These are phyloP conservation scores for Phengaris arion DNA, from an alignment of 2,888 invertebrate genomes.

Conservation along the genomic window DNA sequence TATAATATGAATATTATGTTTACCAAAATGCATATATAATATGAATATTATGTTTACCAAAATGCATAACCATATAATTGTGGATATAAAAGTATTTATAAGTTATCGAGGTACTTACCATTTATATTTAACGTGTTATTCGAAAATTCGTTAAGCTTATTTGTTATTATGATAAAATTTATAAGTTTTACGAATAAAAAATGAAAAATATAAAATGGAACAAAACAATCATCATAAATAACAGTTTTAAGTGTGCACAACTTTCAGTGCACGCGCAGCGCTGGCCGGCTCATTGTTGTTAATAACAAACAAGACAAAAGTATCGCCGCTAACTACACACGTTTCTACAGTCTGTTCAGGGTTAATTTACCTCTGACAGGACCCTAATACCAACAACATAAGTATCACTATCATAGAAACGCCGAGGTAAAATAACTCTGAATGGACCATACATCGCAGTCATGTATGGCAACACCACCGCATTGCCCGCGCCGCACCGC, in stretches of 20 bases:
- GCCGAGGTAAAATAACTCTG: background rate
- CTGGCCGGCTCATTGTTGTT: slow-evolving; percentile 61
- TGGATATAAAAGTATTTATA: no score
- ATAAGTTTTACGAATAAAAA: no score
- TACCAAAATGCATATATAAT: no score
- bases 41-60: no score
- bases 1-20: no score
- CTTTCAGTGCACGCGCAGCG: slow-evolving; percentile 46
- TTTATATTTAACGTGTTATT: no score
- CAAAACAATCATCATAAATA: background rate
- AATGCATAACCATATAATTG: no score
- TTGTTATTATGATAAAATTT: no score
- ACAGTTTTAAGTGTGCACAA: slow-evolving; percentile 36
- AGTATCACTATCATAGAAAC: background rate
- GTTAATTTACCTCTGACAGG: slow-evolving; percentile 12
- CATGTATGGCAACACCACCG: slow-evolving; percentile 13
- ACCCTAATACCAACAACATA: no score
- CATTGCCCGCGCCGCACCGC: background rate
- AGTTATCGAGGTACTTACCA: no score
- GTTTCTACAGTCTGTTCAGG: slow-evolving; percentile 46
- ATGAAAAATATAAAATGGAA: background rate
- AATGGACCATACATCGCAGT: background rate
- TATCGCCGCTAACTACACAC: slow-evolving; percentile 64
- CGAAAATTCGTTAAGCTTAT: no score
- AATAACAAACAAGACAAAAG: slow-evolving; percentile 74